These are phyloP conservation scores for Danionella dracula DNA, from an alignment of 2,797 vertebrate genomes.

Conservation along the genomic window DNA sequence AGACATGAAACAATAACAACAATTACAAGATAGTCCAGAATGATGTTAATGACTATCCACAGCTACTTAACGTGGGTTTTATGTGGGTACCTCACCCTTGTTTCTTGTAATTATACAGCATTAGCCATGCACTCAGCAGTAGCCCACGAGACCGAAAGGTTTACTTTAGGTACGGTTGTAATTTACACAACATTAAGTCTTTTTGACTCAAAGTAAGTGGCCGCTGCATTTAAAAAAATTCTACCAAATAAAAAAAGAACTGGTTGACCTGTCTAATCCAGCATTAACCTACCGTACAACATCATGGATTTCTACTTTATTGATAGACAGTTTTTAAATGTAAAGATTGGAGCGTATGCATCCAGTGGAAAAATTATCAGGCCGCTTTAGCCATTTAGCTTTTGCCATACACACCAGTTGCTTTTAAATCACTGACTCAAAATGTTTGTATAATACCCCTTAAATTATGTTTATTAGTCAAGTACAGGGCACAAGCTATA, in stretches of 20 bases:
- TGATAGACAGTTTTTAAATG: too few relatives aligned
- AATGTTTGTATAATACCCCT: too few relatives aligned
- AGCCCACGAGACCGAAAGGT: background rate
- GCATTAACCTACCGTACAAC: too few relatives aligned
- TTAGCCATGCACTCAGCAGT: background rate
- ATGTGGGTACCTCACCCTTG: slow-evolving; percentile 1
- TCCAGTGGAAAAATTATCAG: too few relatives aligned
- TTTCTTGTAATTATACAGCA: slow-evolving; percentile 28
- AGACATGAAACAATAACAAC: slow-evolving; percentile 32
- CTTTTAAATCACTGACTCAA: too few relatives aligned
- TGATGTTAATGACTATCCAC: slow-evolving; percentile 19
- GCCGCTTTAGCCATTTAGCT: too few relatives aligned
- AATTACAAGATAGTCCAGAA: slow-evolving; percentile 31
- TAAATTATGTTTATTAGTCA: too few relatives aligned
- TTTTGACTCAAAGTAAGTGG: slow-evolving; percentile 14
- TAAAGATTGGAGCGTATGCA: too few relatives aligned
- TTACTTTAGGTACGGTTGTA: slow-evolving; percentile 18
- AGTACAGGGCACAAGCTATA: too few relatives aligned
- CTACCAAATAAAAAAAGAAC: slow-evolving; percentile 2
- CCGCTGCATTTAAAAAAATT: too few relatives aligned
- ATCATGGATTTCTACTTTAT: too few relatives aligned
- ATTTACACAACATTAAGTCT: slow-evolving; percentile 20
- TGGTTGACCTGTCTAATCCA: slow-evolving; percentile 1
- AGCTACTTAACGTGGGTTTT: slow-evolving; percentile 19
- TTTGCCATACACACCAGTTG: too few relatives aligned